phyloP scores from a whole-genome alignment of 2,113 vertebrate species.

The Triplophysa siluroides region DNA sequence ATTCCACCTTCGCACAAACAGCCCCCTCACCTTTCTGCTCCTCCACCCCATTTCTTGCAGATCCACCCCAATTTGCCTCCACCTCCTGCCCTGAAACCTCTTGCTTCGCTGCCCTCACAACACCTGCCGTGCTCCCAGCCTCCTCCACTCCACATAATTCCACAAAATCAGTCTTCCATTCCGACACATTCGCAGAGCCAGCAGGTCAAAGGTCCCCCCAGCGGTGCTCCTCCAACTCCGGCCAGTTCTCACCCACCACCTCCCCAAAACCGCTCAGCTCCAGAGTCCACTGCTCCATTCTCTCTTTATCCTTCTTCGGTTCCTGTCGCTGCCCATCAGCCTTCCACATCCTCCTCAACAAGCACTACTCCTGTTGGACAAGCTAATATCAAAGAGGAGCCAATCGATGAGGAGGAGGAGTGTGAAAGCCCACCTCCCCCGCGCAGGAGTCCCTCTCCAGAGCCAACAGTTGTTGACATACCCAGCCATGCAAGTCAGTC shows the following conservation, averaged over 20 bases:
- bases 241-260: slow-evolving; percentile 71
- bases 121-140: slow-evolving; percentile 90
- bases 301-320: slow-evolving; percentile 50
- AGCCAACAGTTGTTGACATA: slow-evolving; percentile 87
- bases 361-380: slow-evolving; percentile 60
- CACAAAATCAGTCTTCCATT: slow-evolving; percentile 86
- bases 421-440: slow-evolving; percentile 87
- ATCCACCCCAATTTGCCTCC: slow-evolving; percentile 94
- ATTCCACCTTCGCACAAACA: slow-evolving; percentile 91
- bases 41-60: slow-evolving; percentile 84
- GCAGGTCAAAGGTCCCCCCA: slow-evolving; percentile 67
- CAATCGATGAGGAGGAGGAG: slow-evolving; percentile 88
- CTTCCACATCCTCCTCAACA: slow-evolving; percentile 70
- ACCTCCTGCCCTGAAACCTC: slow-evolving; percentile 91
- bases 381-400: slow-evolving; percentile 89
- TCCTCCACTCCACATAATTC: slow-evolving; percentile 94
- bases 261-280: slow-evolving; percentile 70
- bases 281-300: slow-evolving; percentile 70
- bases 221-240: slow-evolving; percentile 73
- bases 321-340: slow-evolving; percentile 74
- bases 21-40: slow-evolving; percentile 81
- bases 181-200: slow-evolving; percentile 86
- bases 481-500: slow-evolving; percentile 96
- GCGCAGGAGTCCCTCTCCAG: slow-evolving; percentile 89
- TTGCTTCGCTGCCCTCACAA: slow-evolving; percentile 88